phyloP scores from a whole-genome alignment of 2,797 vertebrate genomes.

The Cottoperca gobio region DNA sequence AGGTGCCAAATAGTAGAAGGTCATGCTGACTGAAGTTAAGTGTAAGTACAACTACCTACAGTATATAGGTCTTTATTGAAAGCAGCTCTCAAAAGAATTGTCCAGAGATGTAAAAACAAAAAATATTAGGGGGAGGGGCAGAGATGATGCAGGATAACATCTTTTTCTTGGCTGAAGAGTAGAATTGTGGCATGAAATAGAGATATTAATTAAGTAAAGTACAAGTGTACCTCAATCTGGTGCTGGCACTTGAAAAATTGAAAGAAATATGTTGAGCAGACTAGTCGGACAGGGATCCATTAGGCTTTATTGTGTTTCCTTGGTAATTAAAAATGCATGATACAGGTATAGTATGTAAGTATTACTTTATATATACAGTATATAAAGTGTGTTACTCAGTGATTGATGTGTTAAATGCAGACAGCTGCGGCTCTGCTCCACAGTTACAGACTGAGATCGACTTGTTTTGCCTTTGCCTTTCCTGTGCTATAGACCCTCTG shows the following conservation, averaged over 20 bases:
- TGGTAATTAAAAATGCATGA: constrained; percentile 8
- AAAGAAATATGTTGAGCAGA: background rate
- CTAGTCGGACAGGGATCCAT: background rate
- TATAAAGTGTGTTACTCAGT: constrained; percentile 2
- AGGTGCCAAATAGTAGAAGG: background rate
- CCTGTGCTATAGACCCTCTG: constrained; percentile 82
- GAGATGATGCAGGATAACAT: background rate
- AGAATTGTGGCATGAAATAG: background rate
- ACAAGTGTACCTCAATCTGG: background rate
- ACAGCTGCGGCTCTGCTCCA: constrained; percentile 51
- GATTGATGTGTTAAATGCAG: constrained; percentile 42
- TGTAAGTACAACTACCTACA: constrained; percentile 7
- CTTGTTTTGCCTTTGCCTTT: constrained; percentile 83
- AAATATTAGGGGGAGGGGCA: background rate
- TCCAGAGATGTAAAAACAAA: background rate
- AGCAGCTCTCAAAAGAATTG: background rate
- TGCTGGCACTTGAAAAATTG: background rate
- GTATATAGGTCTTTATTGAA: background rate
- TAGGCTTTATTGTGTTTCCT: constrained; percentile 16
- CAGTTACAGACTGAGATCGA: constrained; percentile 79
- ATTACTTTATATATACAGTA: background rate
- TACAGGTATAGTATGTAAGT: background rate
- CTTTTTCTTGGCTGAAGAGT: background rate
- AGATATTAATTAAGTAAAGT: background rate
- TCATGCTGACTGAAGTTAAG: constrained; percentile 1